phyloP scores from a whole-genome alignment of 1,140 invertebrate species.

The Hylyphantes graminicola region DNA sequence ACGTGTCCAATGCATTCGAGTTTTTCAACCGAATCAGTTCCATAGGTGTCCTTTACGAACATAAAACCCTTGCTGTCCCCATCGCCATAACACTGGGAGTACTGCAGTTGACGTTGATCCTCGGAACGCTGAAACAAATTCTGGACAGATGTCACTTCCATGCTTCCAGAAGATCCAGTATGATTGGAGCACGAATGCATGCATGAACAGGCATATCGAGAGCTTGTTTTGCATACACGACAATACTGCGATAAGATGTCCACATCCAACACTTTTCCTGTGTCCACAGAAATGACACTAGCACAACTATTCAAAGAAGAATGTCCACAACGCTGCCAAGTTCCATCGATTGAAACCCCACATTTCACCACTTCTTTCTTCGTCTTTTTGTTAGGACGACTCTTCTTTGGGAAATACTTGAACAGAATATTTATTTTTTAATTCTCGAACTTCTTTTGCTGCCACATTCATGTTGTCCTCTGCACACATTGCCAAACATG shows the following conservation, averaged over 20 bases:
- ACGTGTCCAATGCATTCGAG: slow-evolving; percentile 17
- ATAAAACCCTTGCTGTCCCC: slow-evolving; percentile 11
- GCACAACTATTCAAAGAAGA: slow-evolving; percentile 22
- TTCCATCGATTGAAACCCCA: slow-evolving; percentile 3
- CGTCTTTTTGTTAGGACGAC: neutral
- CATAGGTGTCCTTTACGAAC: slow-evolving; percentile 1
- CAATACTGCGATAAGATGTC: slow-evolving; percentile 1
- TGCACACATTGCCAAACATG: too few species aligned
- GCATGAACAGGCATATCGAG: neutral
- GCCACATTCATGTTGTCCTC: too few species aligned
- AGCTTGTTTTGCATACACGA: neutral
- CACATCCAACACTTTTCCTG: slow-evolving; percentile 25
- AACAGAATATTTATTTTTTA: too few species aligned
- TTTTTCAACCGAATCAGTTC: neutral
- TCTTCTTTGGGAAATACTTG: neutral
- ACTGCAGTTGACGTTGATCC: neutral
- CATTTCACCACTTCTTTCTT: slow-evolving; percentile 19
- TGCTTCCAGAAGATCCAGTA: neutral
- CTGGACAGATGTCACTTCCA: neutral
- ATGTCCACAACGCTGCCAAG: neutral
- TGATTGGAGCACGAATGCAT: neutral
- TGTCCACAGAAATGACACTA: neutral
- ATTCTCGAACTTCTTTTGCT: too few species aligned
- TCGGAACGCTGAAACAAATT: slow-evolving; percentile 16
- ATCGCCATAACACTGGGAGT: slow-evolving; percentile 25